These are phyloP conservation scores for Morinoia aosen DNA, from an alignment of 2,888 invertebrate genomes.

Conservation along the genomic window DNA sequence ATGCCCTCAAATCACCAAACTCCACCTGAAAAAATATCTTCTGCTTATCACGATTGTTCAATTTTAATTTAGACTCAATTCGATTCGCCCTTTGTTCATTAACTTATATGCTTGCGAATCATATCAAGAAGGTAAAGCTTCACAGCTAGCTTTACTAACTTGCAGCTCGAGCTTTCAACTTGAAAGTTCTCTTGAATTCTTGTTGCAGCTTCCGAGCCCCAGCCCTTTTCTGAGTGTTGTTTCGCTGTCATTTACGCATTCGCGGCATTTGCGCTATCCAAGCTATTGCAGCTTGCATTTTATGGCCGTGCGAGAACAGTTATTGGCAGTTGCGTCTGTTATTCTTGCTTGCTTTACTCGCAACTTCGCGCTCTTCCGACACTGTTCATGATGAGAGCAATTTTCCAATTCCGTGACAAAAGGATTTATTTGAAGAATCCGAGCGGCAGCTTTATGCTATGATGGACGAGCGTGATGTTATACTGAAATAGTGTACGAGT, in stretches of 20 bases:
- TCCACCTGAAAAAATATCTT: background rate
- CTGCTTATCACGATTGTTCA: background rate
- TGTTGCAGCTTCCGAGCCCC: background rate
- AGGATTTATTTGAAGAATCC: background rate
- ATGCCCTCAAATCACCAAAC: no score
- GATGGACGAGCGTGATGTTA: background rate
- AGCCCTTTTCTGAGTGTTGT: background rate
- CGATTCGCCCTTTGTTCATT: no score
- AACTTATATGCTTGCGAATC: background rate
- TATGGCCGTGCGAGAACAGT: background rate
- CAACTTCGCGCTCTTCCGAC: background rate
- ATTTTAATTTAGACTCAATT: background rate
- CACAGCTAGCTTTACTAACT: background rate
- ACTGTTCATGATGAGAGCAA: background rate
- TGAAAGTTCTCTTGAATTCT: background rate
- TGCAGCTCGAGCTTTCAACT: background rate
- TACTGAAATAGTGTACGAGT: background rate
- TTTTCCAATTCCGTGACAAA: background rate
- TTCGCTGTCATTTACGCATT: constrained; percentile 23
- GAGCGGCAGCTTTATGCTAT: background rate
- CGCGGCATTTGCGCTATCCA: constrained; percentile 13
- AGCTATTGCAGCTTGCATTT: background rate
- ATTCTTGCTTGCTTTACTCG: background rate
- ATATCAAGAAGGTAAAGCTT: background rate
- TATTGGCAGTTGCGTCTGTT: constrained; percentile 28